Conservation (phyloP, 2,888 invertebrate species). For the Mylabris sibirica region DNA sequence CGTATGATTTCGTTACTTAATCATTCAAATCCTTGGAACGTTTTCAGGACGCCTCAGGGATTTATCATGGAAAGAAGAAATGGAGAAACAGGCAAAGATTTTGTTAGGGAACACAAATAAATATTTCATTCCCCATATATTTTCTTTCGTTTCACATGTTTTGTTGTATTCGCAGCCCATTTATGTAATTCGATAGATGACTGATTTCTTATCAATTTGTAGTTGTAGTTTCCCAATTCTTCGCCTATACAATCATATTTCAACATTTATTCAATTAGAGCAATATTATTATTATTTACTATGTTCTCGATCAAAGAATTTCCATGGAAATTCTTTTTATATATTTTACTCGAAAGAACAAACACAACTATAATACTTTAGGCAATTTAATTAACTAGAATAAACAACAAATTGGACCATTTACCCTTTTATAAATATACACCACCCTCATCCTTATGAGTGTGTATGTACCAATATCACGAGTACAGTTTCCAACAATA, state of each 20-base stretch:
- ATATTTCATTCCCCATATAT: too few species aligned
- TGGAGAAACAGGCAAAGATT: too few species aligned
- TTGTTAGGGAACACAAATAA: too few species aligned
- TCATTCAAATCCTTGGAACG: too few species aligned
- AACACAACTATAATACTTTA: background rate
- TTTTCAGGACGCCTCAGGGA: too few species aligned
- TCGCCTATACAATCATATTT: background rate
- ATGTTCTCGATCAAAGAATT: background rate
- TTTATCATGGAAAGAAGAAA: too few species aligned
- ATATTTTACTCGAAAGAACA: background rate
- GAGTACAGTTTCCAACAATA: background rate
- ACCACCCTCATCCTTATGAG: background rate
- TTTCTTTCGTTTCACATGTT: too few species aligned
- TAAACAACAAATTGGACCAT: background rate
- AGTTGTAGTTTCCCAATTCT: background rate
- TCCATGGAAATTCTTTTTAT: too few species aligned
- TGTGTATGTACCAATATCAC: background rate
- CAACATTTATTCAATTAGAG: background rate
- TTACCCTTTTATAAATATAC: background rate
- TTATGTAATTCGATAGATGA: background rate
- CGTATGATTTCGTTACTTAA: too few species aligned
- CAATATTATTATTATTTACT: background rate
- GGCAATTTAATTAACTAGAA: conserved; percentile 5
- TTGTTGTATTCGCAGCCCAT: too few species aligned
- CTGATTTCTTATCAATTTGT: background rate